Evolutionary conservation across 2,113 vertebrate genomes (phyloP), one percentile per base, ranked within the genome.

Genomic region (Callipepla californica): DNA sequence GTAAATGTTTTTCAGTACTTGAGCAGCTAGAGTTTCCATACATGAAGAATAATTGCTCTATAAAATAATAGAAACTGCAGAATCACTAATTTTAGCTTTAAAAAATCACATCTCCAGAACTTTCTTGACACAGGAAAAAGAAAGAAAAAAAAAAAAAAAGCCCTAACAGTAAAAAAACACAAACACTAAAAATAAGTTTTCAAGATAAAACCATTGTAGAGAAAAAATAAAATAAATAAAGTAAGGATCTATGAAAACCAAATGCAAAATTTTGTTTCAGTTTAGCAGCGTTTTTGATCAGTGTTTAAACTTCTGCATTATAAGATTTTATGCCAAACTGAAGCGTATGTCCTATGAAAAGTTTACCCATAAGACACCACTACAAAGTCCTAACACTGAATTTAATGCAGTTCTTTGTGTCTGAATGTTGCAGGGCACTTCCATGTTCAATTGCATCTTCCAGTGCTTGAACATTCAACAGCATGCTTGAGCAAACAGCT

Each of bases 401-500:
- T 36, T 63, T n/a, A 42, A n/a, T 40, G 25, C 25, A 57, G 17
- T 13, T 91, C 45, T 68, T 74, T 44, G 40, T 74, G 36, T 74
- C 44, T 15, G 47, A 55, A 70, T 42, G n/a, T 3, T 68, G 79
- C 66, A 67, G 47, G 20, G 17, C 23, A 26, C 53, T 30, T 17
- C 19, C 3, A 3, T 0, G 1, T 40, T 34, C 32, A 42, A 1
- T 6, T 47, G 12, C 8, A 59, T 20, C 4, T 72, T 19, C 42
- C 42, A 58, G 25, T 45, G 13, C 26, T 18, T 47, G 25, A 79
- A 13, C 26, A 38, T 9, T 13, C 70, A 87, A 74, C 55, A n/a
- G 50, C 5, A n/a, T 2, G n/a, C 42, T 53, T 4, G 18, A 42
- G 40, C 9, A 40, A 74, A 45, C 20, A 89, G 57, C 16, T 75